A percentile compares a stretch with the other conserved stretches of the same genome.
phyloP scores from a whole-genome alignment of 2,888 invertebrate genomes.

The Oligia fasciuncula region DNA sequence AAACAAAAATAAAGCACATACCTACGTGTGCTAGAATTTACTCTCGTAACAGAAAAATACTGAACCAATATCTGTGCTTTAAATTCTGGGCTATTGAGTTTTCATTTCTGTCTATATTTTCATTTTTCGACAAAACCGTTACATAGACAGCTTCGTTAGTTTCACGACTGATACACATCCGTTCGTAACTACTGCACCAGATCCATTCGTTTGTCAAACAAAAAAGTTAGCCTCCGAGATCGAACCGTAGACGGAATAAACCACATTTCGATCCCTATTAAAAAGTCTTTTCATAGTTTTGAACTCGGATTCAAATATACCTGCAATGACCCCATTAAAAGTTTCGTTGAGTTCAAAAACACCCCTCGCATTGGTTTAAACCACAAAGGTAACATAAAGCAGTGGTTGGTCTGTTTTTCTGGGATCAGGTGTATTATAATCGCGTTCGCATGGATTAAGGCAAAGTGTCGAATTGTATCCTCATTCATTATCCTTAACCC shows the following conservation, averaged over 20 bases:
- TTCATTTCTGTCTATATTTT: background rate
- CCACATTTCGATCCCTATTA: conserved; percentile 26
- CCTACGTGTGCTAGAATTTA: background rate
- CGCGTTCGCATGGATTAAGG: conserved; percentile 30
- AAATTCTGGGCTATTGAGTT: background rate
- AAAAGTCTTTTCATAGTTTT: conserved; percentile 17
- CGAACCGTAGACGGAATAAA: conserved; percentile 14
- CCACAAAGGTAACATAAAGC: conserved; percentile 8
- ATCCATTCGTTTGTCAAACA: background rate
- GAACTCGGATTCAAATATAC: conserved; percentile 18
- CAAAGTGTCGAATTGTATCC: conserved; percentile 48
- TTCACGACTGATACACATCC: background rate
- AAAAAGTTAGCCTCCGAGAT: background rate
- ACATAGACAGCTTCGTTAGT: conserved; percentile 18
- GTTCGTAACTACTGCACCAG: background rate
- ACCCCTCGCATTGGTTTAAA: conserved; percentile 12
- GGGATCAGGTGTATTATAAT: conserved; percentile 35
- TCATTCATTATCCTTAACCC: conserved; percentile 42
- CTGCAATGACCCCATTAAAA: conserved; percentile 44
- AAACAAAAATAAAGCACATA: background rate
- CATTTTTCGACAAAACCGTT: background rate
- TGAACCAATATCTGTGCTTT: background rate
- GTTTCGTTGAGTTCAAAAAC: conserved; percentile 13
- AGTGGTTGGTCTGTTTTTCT: conserved; percentile 27
- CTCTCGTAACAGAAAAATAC: background rate